Conservation (phyloP, 2,113 vertebrate species). For the Poeciliopsis retropinna region DNA sequence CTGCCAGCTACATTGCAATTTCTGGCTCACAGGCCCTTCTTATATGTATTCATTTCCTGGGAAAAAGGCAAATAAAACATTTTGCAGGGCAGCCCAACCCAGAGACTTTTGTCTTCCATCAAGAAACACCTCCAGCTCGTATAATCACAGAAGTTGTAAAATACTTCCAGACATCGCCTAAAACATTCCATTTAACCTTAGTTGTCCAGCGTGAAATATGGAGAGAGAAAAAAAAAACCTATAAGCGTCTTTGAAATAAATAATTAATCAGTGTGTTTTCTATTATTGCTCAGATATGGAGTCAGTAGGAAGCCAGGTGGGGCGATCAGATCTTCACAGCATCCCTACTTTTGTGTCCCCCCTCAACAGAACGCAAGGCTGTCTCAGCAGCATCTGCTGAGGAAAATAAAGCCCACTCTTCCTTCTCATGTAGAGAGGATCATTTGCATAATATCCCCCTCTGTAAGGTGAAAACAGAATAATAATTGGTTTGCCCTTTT, state of each 20-base stretch:
- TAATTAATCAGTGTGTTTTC: slow-evolving; percentile 73
- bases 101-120: slow-evolving; percentile 75
- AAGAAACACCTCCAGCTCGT: slow-evolving; percentile 73
- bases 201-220: slow-evolving; percentile 60
- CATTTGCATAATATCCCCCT: slow-evolving; percentile 86
- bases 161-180: slow-evolving; percentile 68
- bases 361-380: slow-evolving; percentile 69
- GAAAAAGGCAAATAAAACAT: slow-evolving; percentile 75
- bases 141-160: slow-evolving; percentile 70
- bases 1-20: slow-evolving; percentile 64
- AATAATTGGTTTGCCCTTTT: slow-evolving; percentile 88
- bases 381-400: slow-evolving; percentile 81
- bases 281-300: slow-evolving; percentile 73
- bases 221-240: slow-evolving; percentile 17
- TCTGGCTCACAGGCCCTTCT: slow-evolving; percentile 56
- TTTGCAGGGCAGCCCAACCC: slow-evolving; percentile 60
- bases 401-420: slow-evolving; percentile 81
- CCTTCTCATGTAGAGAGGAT: slow-evolving; percentile 83
- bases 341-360: slow-evolving; percentile 67
- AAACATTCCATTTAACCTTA: slow-evolving; percentile 78
- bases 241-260: slow-evolving; percentile 64
- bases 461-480: slow-evolving; percentile 87
- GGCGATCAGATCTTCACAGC: slow-evolving; percentile 76
- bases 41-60: slow-evolving; percentile 65
- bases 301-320: slow-evolving; percentile 77